These are phyloP conservation scores for Plutella xylostella DNA, from an alignment of 2,888 invertebrate genomes.

Conservation along the genomic window DNA sequence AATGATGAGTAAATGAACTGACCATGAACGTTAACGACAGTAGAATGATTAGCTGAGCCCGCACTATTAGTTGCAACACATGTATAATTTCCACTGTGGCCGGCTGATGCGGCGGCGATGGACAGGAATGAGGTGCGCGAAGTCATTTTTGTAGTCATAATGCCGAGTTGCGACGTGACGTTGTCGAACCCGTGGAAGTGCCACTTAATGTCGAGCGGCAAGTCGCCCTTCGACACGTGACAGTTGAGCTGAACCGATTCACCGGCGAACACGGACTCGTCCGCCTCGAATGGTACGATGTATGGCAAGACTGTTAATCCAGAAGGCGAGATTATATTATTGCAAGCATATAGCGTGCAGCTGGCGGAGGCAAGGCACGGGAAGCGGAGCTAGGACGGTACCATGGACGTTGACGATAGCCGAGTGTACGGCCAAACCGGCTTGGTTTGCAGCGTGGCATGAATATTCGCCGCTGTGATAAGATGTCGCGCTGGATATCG, in stretches of 20 bases:
- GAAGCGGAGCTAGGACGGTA: slow-evolving; percentile 52
- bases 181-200: slow-evolving; percentile 76
- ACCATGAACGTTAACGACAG: slow-evolving; percentile 71
- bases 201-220: slow-evolving; percentile 81
- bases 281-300: slow-evolving; percentile 75
- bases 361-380: slow-evolving; percentile 32
- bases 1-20: slow-evolving; percentile 41
- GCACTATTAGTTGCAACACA: slow-evolving; percentile 81
- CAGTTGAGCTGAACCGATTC: slow-evolving; percentile 77
- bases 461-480: slow-evolving; percentile 79
- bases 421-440: slow-evolving; percentile 73
- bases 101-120: slow-evolving; percentile 75
- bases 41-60: slow-evolving; percentile 75
- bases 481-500: slow-evolving; percentile 72
- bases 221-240: slow-evolving; percentile 79
- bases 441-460: slow-evolving; percentile 76
- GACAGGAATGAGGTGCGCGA: slow-evolving; percentile 77
- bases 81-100: slow-evolving; percentile 81
- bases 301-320: slow-evolving; percentile 74
- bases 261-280: slow-evolving; percentile 76
- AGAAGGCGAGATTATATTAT: slow-evolving; percentile 48
- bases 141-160: slow-evolving; percentile 73
- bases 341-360: slow-evolving; percentile 52
- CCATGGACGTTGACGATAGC: slow-evolving; percentile 76
- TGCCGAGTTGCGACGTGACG: slow-evolving; percentile 68